These are phyloP conservation scores for Cryptops parisi DNA, from an alignment of 2,888 invertebrate genomes.

Conservation along the genomic window DNA sequence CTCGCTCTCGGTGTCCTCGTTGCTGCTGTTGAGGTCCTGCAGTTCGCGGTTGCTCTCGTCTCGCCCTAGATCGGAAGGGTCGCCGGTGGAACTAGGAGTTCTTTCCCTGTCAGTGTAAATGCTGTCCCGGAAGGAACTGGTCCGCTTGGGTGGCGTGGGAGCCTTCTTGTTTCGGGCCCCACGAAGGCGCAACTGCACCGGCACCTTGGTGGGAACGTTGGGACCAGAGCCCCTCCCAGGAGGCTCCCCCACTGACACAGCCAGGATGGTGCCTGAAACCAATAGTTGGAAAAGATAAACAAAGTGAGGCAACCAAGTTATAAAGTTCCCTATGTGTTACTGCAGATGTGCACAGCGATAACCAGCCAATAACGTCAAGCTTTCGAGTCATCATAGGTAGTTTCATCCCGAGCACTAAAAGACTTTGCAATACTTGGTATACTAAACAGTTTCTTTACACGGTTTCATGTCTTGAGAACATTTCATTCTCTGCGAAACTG, in stretches of 20 bases:
- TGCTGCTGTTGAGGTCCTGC: constrained; percentile 11
- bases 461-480: too few species aligned
- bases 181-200: constrained; percentile 55
- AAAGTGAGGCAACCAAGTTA: constrained; percentile 8
- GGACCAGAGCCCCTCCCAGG: constrained; percentile 23
- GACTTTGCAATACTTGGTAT: too few species aligned
- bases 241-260: constrained; percentile 17
- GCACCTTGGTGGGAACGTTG: constrained; percentile 38
- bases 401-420: too few species aligned
- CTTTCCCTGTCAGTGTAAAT: constrained; percentile 51
- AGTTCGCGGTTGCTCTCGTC: constrained; percentile 11
- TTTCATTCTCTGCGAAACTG: too few species aligned
- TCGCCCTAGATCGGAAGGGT: constrained; percentile 13
- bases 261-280: constrained; percentile 17
- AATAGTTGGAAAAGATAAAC: constrained; percentile 12
- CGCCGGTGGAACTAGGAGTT: constrained; percentile 21
- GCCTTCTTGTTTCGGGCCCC: constrained; percentile 62
- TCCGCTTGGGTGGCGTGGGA: constrained; percentile 88
- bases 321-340: too few species aligned
- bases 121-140: constrained; percentile 75
- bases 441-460: too few species aligned
- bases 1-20: constrained; percentile 36
- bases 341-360: too few species aligned
- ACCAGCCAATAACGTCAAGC: too few species aligned
- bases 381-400: too few species aligned